Conservation (phyloP, 1,140 invertebrate genomes). For the Eciton burchellii region DNA sequence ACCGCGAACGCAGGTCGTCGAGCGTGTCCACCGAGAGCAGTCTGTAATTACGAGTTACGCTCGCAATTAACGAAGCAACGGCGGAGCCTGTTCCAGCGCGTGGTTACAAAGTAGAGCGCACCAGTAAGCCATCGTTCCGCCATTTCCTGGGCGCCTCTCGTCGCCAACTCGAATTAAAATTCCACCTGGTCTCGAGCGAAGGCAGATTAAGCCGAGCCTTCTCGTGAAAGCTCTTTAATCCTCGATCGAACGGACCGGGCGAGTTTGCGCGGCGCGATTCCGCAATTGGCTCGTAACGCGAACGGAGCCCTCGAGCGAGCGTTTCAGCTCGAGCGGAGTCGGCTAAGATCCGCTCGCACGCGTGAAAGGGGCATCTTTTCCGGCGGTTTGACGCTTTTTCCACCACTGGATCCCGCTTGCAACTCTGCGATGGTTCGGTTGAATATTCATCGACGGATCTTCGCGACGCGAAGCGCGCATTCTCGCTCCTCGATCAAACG, state of each 20-base stretch:
- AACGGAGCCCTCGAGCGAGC: neutral
- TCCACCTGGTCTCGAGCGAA: neutral
- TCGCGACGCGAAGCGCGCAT: slow-evolving; percentile 10
- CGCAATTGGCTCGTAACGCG: neutral
- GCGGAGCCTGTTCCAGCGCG: slow-evolving; percentile 26
- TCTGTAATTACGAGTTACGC: slow-evolving; percentile 78
- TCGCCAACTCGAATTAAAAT: slow-evolving; percentile 49
- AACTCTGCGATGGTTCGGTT: slow-evolving; percentile 25
- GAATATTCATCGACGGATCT: neutral
- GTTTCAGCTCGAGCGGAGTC: slow-evolving; percentile 7
- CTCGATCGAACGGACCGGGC: neutral
- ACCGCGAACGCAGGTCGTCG: slow-evolving; percentile 68
- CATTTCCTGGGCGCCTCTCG: slow-evolving; percentile 23
- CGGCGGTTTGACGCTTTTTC: slow-evolving; percentile 58
- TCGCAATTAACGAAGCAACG: slow-evolving; percentile 68
- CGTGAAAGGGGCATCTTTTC: slow-evolving; percentile 46
- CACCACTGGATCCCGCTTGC: slow-evolving; percentile 22
- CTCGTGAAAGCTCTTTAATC: slow-evolving; percentile 31
- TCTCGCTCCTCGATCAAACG: neutral
- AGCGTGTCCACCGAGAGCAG: slow-evolving; percentile 71
- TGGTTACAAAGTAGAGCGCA: slow-evolving; percentile 9
- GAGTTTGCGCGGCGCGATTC: neutral
- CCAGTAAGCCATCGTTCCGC: neutral
- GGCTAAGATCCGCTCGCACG: neutral
- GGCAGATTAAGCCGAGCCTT: slow-evolving; percentile 6